Percentiles rank a stretch among this genome's conserved stretches.
Evolutionary conservation across 2,888 invertebrate species (phyloP).

Genomic region (Lasioglossum malachurum): DNA sequence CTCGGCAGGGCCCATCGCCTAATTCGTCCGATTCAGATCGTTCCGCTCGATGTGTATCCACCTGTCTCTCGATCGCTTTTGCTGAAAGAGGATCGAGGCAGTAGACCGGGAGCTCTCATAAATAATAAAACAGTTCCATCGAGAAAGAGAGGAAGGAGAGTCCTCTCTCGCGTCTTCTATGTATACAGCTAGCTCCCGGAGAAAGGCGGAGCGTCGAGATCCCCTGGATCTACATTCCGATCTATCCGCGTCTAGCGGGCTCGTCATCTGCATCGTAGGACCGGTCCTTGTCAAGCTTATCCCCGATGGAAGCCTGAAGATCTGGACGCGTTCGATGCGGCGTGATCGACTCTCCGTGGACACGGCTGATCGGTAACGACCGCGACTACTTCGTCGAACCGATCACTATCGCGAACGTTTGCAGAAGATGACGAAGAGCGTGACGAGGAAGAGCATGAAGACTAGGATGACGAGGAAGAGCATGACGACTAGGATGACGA

Average conservation of each 20-base stretch:
- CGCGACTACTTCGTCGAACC: conserved; percentile 1
- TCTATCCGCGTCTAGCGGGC: conserved; percentile 3
- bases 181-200: not conserved
- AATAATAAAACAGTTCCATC: not conserved
- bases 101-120: not conserved
- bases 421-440: not conserved
- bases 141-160: not conserved
- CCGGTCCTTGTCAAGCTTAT: conserved; percentile 17
- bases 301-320: not conserved
- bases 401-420: not conserved
- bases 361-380: conserved; percentile 19
- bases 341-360: conserved; percentile 33
- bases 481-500: not conserved
- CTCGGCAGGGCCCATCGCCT: not conserved
- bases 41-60: not conserved
- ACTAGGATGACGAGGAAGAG: not conserved
- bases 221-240: conserved; percentile 9
- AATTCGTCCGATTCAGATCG: not conserved
- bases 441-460: not conserved
- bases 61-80: not conserved
- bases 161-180: not conserved
- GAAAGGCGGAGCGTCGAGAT: conserved; percentile 9
- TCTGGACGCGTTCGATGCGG: not conserved
- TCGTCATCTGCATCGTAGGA: conserved; percentile 18
- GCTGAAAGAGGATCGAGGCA: not conserved